Conservation (phyloP, 2,797 vertebrate species). For the Clarias laeviceps region DNA sequence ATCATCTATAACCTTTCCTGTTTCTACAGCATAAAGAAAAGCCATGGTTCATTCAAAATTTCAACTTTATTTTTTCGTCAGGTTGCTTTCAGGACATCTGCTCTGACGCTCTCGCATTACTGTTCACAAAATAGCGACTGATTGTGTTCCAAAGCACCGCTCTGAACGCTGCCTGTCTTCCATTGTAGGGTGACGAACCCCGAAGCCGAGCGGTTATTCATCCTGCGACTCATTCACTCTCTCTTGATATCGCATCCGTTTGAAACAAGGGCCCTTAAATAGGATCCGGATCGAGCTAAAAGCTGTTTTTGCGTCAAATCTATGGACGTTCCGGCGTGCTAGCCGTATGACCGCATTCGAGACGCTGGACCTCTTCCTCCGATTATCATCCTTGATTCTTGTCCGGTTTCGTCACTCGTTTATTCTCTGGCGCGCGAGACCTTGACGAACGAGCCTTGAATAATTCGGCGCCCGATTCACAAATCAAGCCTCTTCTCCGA, state of each 20-base stretch:
- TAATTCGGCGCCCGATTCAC: slow-evolving; percentile 27
- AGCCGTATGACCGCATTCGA: slow-evolving; percentile 55
- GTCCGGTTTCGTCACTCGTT: neutral
- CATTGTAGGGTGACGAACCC: slow-evolving; percentile 31
- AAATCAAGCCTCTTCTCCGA: slow-evolving; percentile 48
- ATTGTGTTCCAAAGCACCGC: slow-evolving; percentile 45
- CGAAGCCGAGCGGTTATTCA: slow-evolving; percentile 38
- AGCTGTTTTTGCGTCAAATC: slow-evolving; percentile 67
- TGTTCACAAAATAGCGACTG: slow-evolving; percentile 42
- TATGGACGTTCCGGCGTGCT: slow-evolving; percentile 70
- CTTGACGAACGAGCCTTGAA: slow-evolving; percentile 1
- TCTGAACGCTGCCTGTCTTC: slow-evolving; percentile 26
- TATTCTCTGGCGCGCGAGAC: neutral
- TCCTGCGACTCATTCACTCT: slow-evolving; percentile 50
- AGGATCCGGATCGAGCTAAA: slow-evolving; percentile 58
- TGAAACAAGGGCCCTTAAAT: slow-evolving; percentile 65
- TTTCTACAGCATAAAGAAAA: slow-evolving; percentile 58
- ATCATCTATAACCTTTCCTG: neutral
- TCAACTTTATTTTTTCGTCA: neutral
- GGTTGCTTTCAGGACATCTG: slow-evolving; percentile 53
- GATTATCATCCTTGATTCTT: slow-evolving; percentile 3
- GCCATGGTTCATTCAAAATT: slow-evolving; percentile 68
- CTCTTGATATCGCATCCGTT: slow-evolving; percentile 57
- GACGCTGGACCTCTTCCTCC: slow-evolving; percentile 43
- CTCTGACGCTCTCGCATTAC: slow-evolving; percentile 4